phyloP scores from a whole-genome alignment of 2,113 vertebrate genomes.

The Ammospiza caudacuta region DNA sequence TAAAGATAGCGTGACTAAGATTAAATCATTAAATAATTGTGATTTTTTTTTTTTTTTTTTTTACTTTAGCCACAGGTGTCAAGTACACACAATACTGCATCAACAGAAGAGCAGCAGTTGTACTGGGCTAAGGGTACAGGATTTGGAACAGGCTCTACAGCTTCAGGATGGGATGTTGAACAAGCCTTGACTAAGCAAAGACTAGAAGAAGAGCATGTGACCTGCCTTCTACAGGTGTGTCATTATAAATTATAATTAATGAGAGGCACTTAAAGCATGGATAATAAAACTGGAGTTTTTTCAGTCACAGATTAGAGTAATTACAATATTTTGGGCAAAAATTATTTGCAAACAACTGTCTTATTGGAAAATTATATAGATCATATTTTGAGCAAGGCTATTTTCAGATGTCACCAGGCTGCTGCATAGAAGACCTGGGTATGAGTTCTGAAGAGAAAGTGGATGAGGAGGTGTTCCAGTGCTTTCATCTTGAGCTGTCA shows the following conservation, averaged over 20 bases:
- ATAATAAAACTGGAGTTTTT: neutral
- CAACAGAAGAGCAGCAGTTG: conserved; percentile 94
- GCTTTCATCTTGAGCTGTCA: neutral
- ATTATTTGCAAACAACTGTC: neutral
- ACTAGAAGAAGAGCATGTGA: conserved; percentile 97
- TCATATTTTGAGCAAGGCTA: neutral
- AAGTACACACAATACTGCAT: conserved; percentile 85
- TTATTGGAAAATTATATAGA: neutral
- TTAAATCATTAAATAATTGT: neutral
- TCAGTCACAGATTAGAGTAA: neutral
- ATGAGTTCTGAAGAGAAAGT: neutral
- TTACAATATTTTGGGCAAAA: neutral
- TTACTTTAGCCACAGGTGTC: conserved; percentile 86
- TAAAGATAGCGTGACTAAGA: neutral
- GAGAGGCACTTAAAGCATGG: neutral
- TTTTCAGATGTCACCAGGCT: neutral
- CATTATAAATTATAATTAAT: neutral
- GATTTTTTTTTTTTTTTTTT: neutral
- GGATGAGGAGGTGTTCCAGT: neutral
- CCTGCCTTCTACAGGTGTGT: conserved; percentile 92
- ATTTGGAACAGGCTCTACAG: conserved; percentile 97
- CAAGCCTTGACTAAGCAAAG: conserved; percentile 98
- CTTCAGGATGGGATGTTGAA: conserved; percentile 98
- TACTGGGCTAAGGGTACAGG: conserved; percentile 99
- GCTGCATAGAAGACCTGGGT: neutral